phyloP scores from a whole-genome alignment of 2,888 invertebrate genomes.

The Opisthograptis luteolata region DNA sequence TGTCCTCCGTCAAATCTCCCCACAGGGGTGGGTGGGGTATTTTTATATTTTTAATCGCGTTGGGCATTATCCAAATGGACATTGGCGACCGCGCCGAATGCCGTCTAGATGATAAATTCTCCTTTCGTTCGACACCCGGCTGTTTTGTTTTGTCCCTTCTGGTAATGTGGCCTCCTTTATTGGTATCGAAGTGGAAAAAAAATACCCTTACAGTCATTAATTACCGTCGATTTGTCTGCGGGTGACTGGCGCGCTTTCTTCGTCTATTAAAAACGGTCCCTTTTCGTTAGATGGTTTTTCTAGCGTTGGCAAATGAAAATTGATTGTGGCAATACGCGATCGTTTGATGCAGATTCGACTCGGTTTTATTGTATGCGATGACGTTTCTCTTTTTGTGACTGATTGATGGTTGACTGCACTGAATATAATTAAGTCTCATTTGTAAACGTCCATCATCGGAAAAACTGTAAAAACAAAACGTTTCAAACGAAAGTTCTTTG shows the following conservation, averaged over 20 bases:
- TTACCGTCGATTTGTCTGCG: constrained; percentile 79
- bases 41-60: constrained; percentile 85
- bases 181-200: constrained; percentile 71
- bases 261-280: constrained; percentile 77
- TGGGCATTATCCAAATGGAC: constrained; percentile 85
- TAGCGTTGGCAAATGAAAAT: constrained; percentile 55
- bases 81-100: constrained; percentile 79
- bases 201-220: constrained; percentile 76
- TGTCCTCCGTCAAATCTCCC: constrained; percentile 81
- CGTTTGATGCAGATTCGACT: constrained; percentile 74
- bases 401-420: constrained; percentile 62
- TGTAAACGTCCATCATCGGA: constrained; percentile 32
- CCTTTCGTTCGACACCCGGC: constrained; percentile 82
- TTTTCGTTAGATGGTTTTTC: constrained; percentile 49
- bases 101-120: constrained; percentile 83
- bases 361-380: constrained; percentile 62
- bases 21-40: constrained; percentile 67
- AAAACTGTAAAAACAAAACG: constrained; percentile 29
- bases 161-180: constrained; percentile 71
- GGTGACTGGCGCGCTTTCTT: constrained; percentile 75
- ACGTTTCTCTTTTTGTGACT: constrained; percentile 54
- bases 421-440: constrained; percentile 45
- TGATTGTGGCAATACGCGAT: constrained; percentile 76
- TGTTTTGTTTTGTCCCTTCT: constrained; percentile 75
- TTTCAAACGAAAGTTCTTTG: neutral